Conservation (phyloP, 2,113 vertebrate genomes). For the Thymallus thymallus region DNA sequence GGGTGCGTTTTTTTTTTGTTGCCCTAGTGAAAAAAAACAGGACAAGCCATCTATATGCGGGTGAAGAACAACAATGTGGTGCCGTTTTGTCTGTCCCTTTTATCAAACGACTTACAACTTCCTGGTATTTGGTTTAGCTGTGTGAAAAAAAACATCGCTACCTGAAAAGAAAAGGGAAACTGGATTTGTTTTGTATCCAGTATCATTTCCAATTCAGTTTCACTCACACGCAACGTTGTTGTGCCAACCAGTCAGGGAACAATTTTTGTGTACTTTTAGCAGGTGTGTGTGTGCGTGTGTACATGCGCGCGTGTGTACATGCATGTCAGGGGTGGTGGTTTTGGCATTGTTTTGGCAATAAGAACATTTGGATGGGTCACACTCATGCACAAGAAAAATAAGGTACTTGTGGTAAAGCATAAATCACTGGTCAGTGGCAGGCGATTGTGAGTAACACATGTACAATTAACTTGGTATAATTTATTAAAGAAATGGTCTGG, state of each 20-base stretch:
- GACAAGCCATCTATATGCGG: conserved; percentile 28
- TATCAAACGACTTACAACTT: conserved; percentile 53
- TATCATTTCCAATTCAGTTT: conserved; percentile 26
- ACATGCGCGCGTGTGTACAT: too few relatives aligned
- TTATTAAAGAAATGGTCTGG: too few relatives aligned
- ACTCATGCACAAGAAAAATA: too few relatives aligned
- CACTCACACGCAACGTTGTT: conserved; percentile 8
- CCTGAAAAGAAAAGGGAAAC: conserved; percentile 23
- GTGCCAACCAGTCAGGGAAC: background rate
- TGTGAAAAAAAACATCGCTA: conserved; percentile 13
- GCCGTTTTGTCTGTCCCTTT: conserved; percentile 65
- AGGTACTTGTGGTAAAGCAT: background rate
- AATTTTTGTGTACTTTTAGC: background rate
- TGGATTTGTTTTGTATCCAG: conserved; percentile 29
- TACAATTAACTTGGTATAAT: too few relatives aligned
- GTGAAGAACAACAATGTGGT: conserved; percentile 58
- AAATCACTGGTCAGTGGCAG: conserved; percentile 34
- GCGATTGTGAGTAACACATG: too few relatives aligned
- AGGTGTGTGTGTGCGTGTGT: background rate
- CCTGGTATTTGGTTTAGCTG: conserved; percentile 46
- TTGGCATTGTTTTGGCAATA: too few relatives aligned
- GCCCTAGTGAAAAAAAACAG: too few relatives aligned
- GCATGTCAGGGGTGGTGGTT: background rate
- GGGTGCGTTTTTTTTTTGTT: too few relatives aligned
- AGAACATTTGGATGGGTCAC: too few relatives aligned